A percentile compares a stretch with the other conserved stretches of the same genome.
Evolutionary conservation across 2,113 vertebrate genomes (phyloP).

Genomic region (Gasterosteus aculeatus): DNA sequence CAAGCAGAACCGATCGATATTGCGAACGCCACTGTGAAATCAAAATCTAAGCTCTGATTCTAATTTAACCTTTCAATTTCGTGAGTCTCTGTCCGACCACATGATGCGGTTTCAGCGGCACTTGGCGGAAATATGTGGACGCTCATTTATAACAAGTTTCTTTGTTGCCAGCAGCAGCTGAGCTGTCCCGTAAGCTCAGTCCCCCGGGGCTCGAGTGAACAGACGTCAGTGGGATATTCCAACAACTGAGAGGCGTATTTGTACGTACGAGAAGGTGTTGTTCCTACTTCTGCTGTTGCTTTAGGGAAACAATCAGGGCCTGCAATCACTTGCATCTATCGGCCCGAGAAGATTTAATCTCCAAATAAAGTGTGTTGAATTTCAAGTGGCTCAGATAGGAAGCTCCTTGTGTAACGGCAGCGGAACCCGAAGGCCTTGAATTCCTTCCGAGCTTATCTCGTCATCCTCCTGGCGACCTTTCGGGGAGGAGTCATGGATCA

Average conservation of each 20-base stretch:
- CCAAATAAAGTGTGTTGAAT: slow-evolving; percentile 24
- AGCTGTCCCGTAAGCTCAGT: slow-evolving; percentile 28
- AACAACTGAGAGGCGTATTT: slow-evolving; percentile 53
- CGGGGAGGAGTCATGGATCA: slow-evolving; percentile 55
- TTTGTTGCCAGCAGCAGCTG: slow-evolving; percentile 28
- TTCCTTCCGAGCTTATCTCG: slow-evolving; percentile 63
- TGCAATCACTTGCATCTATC: slow-evolving; percentile 2
- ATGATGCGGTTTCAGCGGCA: background rate
- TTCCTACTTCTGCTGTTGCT: slow-evolving; percentile 33
- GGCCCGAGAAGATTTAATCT: slow-evolving; percentile 5
- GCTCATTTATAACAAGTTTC: slow-evolving; percentile 44
- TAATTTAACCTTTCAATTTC: background rate
- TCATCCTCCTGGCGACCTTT: slow-evolving; percentile 68
- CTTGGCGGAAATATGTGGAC: slow-evolving; percentile 6
- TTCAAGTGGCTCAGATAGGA: slow-evolving; percentile 46
- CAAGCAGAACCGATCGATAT: slow-evolving; percentile 45
- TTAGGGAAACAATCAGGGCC: slow-evolving; percentile 41
- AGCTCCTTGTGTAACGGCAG: slow-evolving; percentile 43
- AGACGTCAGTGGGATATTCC: slow-evolving; percentile 49
- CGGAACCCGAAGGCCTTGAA: slow-evolving; percentile 62
- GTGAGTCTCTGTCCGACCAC: background rate
- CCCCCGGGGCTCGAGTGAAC: slow-evolving; percentile 46
- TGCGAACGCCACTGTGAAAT: slow-evolving; percentile 28
- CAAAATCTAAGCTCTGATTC: slow-evolving; percentile 8
- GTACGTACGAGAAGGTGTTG: slow-evolving; percentile 25